Evolutionary conservation across 1,140 invertebrate species (phyloP).

Genomic region (Saxidomus purpurata): DNA sequence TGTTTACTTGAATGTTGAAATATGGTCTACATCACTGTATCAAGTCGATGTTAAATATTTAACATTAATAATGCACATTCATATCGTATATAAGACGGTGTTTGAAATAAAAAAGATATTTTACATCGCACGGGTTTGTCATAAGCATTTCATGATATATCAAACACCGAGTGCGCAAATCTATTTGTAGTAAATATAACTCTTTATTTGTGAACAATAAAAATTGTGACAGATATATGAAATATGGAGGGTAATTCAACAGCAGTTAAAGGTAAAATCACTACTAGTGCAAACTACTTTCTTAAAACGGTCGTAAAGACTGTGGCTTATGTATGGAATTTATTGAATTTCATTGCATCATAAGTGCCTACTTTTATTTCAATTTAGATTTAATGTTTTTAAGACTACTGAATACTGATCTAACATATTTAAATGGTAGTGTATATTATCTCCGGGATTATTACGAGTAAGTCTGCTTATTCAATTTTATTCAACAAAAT

Average conservation of each 20-base stretch:
- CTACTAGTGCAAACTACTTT: background rate
- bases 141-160: background rate
- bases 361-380: background rate
- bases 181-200: background rate
- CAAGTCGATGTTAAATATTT: background rate
- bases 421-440: no score
- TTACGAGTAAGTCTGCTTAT: no score
- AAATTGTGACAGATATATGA: background rate
- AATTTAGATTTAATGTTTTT: no score
- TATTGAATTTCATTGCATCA: background rate
- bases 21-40: background rate
- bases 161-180: background rate
- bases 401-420: no score
- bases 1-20: background rate
- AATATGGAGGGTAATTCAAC: constrained; percentile 29
- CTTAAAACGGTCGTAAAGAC: background rate
- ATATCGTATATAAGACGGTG: background rate
- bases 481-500: no score
- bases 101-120: background rate
- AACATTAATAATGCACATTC: background rate
- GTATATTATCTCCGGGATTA: no score
- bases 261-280: background rate
- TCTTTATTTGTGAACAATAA: background rate
- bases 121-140: background rate
- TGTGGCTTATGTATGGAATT: background rate